Base-by-base conservation (phyloP, 2,797 vertebrate genomes). In the Rachycentron canadum region DNA sequence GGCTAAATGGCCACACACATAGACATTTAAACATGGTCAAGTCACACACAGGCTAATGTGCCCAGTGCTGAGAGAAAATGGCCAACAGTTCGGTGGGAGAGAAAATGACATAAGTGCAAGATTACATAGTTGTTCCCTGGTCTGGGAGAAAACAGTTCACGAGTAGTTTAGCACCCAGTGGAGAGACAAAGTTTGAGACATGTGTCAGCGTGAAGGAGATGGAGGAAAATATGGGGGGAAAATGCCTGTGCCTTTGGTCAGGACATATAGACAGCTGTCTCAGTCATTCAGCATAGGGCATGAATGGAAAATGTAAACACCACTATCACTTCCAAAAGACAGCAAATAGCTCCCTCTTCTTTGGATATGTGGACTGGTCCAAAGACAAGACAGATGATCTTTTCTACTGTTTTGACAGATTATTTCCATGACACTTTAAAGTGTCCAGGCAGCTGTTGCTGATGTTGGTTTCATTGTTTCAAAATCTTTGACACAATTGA, bases 291-390 rank as follows among this genome's bases (percentile, higher is more conserved):
- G 40, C 75, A 73, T 53, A 45, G 76, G 74, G 76, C 79, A 85
- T 65, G 63, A 76, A 88, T 70, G 69, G 78, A 79, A 85, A 90
- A 87, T 83, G 77, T 88, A 93, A 93, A 91, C 88, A 90, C 47
- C 61, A 59, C 89, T 86, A 89, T 86, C 82, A 81, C 41, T 83
- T 82, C 86, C 82, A 88, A 88, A 91, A 82, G 79, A 90, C 69
- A 61, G 79, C 86, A 86, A 86, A 91, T 90, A 92, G 78, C 52
- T 68, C 78, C 73, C 76, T 90, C 73, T 63, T 79, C 78, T 73
- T 72, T 79, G 69, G 53, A 84, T 78, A 82, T 69, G 2, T 83
- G 75, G 79, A 81, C 40, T 56, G 52, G 76, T 68, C 58, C 62
- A 56, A 40, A 80, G 49, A 89, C 53, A 47, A 81, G 76, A 88